These are phyloP conservation scores for Eugnorisma glareosa DNA, from an alignment of 2,888 invertebrate genomes.

Conservation along the genomic window DNA sequence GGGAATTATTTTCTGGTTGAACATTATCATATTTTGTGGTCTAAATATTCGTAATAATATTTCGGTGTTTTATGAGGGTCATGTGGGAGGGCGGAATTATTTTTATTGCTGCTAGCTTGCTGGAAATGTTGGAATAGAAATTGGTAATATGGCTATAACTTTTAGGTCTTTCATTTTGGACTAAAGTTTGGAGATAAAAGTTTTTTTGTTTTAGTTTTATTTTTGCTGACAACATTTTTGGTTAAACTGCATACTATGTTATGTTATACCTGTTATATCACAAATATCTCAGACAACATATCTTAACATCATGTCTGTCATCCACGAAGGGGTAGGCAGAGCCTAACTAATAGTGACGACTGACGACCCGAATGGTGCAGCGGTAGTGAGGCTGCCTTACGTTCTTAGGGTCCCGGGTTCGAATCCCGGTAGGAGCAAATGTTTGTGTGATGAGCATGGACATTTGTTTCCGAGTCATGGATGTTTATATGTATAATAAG, in stretches of 20 bases:
- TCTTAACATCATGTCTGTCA: too few species aligned
- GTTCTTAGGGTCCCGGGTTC: too few species aligned
- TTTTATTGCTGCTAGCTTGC: conserved; percentile 42
- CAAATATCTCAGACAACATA: not conserved
- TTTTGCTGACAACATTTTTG: not conserved
- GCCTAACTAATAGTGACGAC: too few species aligned
- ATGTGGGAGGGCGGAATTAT: conserved; percentile 19
- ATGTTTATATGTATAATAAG: too few species aligned
- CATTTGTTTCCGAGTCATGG: too few species aligned
- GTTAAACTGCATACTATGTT: not conserved
- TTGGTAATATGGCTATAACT: conserved; percentile 24
- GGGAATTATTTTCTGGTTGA: conserved; percentile 32
- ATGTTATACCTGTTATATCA: not conserved
- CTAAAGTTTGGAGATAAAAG: not conserved
- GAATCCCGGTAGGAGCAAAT: too few species aligned
- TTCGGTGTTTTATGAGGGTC: conserved; percentile 47
- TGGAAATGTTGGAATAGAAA: conserved; percentile 18
- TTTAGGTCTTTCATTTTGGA: not conserved
- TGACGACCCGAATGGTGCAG: too few species aligned
- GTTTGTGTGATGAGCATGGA: too few species aligned
- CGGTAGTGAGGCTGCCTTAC: too few species aligned
- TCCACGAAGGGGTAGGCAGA: too few species aligned
- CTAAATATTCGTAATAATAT: conserved; percentile 39
- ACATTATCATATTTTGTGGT: conserved; percentile 39
- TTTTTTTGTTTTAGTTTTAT: not conserved